Base-by-base conservation (phyloP, 2,113 vertebrate species). In the Aythya baeri region DNA sequence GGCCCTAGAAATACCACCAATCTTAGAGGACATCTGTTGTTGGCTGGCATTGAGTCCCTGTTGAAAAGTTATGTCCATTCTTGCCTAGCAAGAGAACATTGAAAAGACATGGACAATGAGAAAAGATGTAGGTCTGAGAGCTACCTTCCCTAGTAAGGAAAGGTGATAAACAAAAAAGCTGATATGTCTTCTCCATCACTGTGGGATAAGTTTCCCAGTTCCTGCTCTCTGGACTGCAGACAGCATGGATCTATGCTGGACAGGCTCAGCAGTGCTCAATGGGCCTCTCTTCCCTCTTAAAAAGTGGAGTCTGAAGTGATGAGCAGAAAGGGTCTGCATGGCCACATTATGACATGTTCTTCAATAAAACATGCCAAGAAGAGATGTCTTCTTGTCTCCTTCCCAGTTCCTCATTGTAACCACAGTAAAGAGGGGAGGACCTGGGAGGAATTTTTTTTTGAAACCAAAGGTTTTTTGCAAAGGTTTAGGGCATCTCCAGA, bases 61-160 rank as follows among this genome's bases (percentile, higher is more conserved):
- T 57, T 89, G 88, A 26, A 63, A 86, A 72, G 13, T 13, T 17
- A 43, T 4, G 3, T 26, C 73, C 7, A 2, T 9, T 70, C 44
- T 44, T 83, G 17, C n/a, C 55, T 22, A 25, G 12, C 31, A 80
- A 70, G n/a, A 49, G 11, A 6, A 26, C 17, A 74, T 71, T 7
- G 26, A 59, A 23, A 83, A 71, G 66, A 9, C 25, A 17, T 0
- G 2, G 12, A 16, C n/a, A 43, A 27, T 0, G 3, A 63, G n/a
- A 57, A 52, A 49, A 73, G 8, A 7, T 36, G 67, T 34, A 38
- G 41, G 8, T 14, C 43, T 50, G 8, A 76, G 4, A 75, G 1
- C 11, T 83, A 7, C 26, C 8, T 12, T 49, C 22, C 2, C 6
- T 71, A 61, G 17, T 10, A 68, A 59, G 65, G 38, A 11, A 29